Conservation (phyloP, 2,797 vertebrate species). For the Acipenser oxyrinchus region DNA sequence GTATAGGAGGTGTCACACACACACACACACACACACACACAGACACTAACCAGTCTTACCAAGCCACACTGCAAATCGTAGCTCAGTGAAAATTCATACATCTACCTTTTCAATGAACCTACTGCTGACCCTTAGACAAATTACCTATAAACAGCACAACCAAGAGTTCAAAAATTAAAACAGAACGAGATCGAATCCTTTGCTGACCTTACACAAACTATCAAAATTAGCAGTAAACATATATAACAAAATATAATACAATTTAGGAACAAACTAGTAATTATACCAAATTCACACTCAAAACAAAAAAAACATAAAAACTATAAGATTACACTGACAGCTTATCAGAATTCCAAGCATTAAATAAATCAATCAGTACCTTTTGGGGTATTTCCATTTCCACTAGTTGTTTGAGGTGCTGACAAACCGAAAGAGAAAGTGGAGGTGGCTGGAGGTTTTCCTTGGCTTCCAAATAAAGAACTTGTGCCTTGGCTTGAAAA, state of each 20-base stretch:
- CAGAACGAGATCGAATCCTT: too few species aligned
- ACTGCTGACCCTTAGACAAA: neutral
- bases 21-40: too few species aligned
- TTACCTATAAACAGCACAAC: neutral
- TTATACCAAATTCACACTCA: neutral
- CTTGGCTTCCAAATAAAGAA: constrained; percentile 52
- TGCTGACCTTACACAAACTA: too few species aligned
- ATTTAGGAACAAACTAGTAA: too few species aligned
- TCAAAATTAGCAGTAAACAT: too few species aligned
- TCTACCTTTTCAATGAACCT: neutral
- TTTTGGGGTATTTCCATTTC: constrained; percentile 37
- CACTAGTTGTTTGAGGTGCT: constrained; percentile 41
- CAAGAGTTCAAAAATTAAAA: too few species aligned
- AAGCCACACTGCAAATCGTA: too few species aligned
- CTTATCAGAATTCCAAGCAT: too few species aligned
- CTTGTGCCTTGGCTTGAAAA: constrained; percentile 59
- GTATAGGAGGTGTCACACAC: too few species aligned
- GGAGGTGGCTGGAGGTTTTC: constrained; percentile 19
- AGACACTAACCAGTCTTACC: too few species aligned
- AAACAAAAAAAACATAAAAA: neutral
- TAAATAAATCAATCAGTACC: constrained; percentile 46
- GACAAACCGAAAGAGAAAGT: constrained; percentile 39
- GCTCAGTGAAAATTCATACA: neutral
- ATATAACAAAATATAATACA: too few species aligned
- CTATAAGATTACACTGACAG: too few species aligned